Conservation (phyloP, 1,140 invertebrate genomes). For the Conopomorpha cramerella region DNA sequence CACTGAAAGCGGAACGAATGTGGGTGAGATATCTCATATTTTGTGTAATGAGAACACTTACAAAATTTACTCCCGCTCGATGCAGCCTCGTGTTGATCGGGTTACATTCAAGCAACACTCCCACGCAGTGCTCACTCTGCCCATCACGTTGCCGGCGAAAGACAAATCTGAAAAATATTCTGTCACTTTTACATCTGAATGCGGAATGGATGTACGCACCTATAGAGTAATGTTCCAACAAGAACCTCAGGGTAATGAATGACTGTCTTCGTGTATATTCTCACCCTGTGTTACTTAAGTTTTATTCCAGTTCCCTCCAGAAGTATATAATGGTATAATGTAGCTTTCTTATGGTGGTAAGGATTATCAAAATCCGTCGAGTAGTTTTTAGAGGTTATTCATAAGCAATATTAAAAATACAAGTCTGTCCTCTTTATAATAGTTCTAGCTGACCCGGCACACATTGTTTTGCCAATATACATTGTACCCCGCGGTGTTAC, state of each 20-base stretch:
- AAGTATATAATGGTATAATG: too few relatives aligned
- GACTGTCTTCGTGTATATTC: background rate
- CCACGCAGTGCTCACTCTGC: slow-evolving; percentile 20
- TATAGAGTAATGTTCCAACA: slow-evolving; percentile 37
- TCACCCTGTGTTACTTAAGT: background rate
- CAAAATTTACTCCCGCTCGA: slow-evolving; percentile 23
- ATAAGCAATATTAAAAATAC: background rate
- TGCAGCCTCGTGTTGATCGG: slow-evolving; percentile 21
- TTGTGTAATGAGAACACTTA: slow-evolving; percentile 23
- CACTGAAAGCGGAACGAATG: slow-evolving; percentile 32
- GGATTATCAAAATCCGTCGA: too few relatives aligned
- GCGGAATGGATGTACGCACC: slow-evolving; percentile 42
- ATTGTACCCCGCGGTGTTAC: too few relatives aligned
- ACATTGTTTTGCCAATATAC: too few relatives aligned
- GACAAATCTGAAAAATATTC: slow-evolving; percentile 36
- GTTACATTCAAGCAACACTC: slow-evolving; percentile 27
- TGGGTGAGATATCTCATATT: slow-evolving; percentile 35
- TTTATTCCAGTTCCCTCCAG: too few relatives aligned
- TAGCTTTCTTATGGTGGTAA: too few relatives aligned
- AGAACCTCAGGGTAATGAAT: background rate
- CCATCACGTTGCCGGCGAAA: slow-evolving; percentile 23
- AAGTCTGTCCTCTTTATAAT: too few relatives aligned
- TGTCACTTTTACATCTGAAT: slow-evolving; percentile 38
- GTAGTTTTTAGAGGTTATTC: too few relatives aligned
- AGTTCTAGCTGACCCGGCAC: too few relatives aligned